Evolutionary conservation across 1,140 invertebrate genomes (phyloP).

Genomic region (Dreissena rostriformis): DNA sequence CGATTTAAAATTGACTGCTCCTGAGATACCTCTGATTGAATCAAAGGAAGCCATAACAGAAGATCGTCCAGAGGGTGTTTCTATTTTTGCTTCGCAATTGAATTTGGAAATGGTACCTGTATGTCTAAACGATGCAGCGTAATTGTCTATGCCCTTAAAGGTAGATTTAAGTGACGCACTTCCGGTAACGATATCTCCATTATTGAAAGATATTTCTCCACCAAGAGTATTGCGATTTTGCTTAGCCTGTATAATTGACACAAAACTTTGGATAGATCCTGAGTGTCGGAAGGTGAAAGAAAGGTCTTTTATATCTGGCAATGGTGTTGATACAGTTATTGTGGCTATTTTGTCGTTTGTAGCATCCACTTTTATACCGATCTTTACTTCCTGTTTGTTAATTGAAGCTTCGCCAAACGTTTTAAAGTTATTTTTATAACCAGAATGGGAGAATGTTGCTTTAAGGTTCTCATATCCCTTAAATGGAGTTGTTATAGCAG

Average conservation of each 20-base stretch:
- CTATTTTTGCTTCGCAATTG: conserved; percentile 4
- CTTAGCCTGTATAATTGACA: conserved; percentile 2
- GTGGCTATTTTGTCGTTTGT: neutral
- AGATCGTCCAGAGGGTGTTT: neutral
- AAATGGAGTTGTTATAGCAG: conserved; percentile 28
- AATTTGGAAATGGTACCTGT: conserved; percentile 22
- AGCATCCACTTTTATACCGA: conserved; percentile 18
- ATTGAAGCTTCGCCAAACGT: conserved; percentile 14
- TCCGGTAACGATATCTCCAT: neutral
- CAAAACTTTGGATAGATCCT: conserved; percentile 23
- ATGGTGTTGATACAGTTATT: conserved; percentile 7
- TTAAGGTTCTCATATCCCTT: neutral
- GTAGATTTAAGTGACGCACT: conserved; percentile 25
- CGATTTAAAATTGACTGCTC: neutral
- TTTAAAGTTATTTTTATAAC: conserved; percentile 15
- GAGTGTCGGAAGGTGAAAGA: neutral
- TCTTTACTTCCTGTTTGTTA: conserved; percentile 11
- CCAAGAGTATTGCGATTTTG: neutral
- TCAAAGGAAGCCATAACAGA: conserved; percentile 3
- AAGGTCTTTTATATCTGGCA: neutral
- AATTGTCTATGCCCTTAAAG: conserved; percentile 1
- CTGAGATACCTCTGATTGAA: conserved; percentile 6
- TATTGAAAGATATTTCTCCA: conserved; percentile 24
- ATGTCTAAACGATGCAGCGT: conserved; percentile 20
- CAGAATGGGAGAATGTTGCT: neutral